Evolutionary conservation across 2,113 vertebrate species (phyloP).

Genomic region (Physeter macrocephalus): DNA sequence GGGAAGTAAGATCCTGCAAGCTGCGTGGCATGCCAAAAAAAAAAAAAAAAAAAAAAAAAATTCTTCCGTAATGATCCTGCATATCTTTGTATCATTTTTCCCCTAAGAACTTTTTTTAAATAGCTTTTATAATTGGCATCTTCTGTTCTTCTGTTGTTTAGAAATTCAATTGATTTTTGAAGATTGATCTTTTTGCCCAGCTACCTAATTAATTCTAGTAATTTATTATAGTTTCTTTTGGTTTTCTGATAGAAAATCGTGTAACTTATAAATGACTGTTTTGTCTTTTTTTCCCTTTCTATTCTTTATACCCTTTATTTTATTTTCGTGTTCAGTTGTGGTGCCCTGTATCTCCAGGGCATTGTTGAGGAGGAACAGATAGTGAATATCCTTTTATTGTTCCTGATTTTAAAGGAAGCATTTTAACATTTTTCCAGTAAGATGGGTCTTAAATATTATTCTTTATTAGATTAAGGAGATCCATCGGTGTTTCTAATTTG

Average conservation of each 20-base stretch:
- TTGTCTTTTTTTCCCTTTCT: not conserved
- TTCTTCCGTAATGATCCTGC: not conserved
- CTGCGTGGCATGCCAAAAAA: not conserved
- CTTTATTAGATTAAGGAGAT: not conserved
- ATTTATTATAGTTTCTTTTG: not conserved
- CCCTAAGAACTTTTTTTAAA: not conserved
- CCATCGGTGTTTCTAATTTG: conserved; percentile 16
- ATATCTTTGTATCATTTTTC: not conserved
- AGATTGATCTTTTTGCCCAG: not conserved
- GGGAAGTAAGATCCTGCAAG: not conserved
- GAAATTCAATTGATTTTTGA: not conserved
- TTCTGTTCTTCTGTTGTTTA: conserved; percentile 12
- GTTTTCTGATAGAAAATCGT: not conserved
- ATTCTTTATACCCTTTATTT: not conserved
- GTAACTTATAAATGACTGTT: not conserved
- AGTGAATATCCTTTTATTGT: not conserved
- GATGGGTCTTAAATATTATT: not conserved
- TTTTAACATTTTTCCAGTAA: conserved; percentile 10
- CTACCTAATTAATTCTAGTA: conserved; percentile 17
- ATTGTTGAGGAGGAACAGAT: not conserved
- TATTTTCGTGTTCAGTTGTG: not conserved
- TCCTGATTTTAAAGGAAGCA: not conserved
- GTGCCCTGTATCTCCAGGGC: not conserved
- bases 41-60: too few species aligned
- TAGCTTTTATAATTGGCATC: not conserved